phyloP scores from a whole-genome alignment of 1,140 invertebrate genomes.

The Leptopilina boulardi region DNA sequence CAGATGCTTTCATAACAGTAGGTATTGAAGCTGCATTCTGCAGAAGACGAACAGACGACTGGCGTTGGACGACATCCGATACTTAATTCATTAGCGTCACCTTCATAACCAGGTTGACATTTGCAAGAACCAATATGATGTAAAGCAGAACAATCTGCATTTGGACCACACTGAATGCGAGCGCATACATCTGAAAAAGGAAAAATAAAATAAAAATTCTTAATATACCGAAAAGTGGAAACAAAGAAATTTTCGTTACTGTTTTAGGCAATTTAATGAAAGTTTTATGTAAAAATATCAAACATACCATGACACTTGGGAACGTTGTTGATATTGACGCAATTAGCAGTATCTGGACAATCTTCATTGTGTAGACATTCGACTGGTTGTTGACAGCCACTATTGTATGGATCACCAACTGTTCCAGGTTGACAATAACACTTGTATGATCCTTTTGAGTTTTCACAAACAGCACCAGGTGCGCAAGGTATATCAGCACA shows the following conservation, averaged over 20 bases:
- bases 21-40: conserved; percentile 85
- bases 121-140: conserved; percentile 86
- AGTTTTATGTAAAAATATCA: background rate
- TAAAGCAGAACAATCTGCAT: conserved; percentile 86
- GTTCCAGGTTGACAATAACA: conserved; percentile 86
- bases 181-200: conserved; percentile 83
- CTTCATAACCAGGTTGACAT: conserved; percentile 86
- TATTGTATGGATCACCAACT: conserved; percentile 88
- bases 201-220: conserved; percentile 14
- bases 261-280: background rate
- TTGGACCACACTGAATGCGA: conserved; percentile 84
- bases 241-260: too few relatives aligned
- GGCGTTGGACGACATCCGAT: conserved; percentile 87
- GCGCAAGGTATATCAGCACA: conserved; percentile 88
- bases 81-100: conserved; percentile 82
- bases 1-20: conserved; percentile 90
- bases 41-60: conserved; percentile 81
- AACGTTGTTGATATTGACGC: conserved; percentile 80
- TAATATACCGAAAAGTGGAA: too few relatives aligned
- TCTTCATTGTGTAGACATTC: conserved; percentile 87
- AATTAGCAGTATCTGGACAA: conserved; percentile 86
- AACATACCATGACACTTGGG: conserved; percentile 83
- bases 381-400: conserved; percentile 85
- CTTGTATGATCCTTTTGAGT: conserved; percentile 87
- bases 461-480: conserved; percentile 88